Evolutionary conservation across 1,140 invertebrate species (phyloP).

Genomic region (Brachionus rubens): DNA sequence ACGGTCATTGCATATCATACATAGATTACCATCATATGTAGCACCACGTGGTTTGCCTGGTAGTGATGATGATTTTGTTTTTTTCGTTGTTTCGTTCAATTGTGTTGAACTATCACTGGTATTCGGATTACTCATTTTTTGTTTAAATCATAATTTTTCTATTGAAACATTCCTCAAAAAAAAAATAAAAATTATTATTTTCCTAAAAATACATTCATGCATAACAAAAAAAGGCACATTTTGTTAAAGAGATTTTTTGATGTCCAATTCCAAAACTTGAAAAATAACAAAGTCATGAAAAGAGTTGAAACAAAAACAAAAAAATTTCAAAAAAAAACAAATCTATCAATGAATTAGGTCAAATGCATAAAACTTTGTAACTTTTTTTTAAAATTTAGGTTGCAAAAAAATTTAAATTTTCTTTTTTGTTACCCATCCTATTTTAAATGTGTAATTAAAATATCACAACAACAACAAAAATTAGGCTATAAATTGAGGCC

Average conservation of each 20-base stretch:
- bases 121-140: neutral
- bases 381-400: conserved; percentile 30
- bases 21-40: conserved; percentile 49
- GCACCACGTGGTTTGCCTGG: conserved; percentile 20
- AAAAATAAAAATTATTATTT: neutral
- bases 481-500: conserved; percentile 14
- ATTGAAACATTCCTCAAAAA: neutral
- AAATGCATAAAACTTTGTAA: conserved; percentile 41
- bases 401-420: conserved; percentile 22
- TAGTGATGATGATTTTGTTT: neutral
- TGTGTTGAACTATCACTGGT: neutral
- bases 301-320: neutral
- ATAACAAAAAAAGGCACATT: no score
- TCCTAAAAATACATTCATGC: neutral
- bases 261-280: no score
- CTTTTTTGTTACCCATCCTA: conserved; percentile 30
- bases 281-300: no score
- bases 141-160: neutral
- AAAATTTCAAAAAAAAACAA: conserved; percentile 1
- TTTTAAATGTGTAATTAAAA: conserved; percentile 24
- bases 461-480: neutral
- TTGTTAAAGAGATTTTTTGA: no score
- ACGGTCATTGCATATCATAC: conserved; percentile 61
- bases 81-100: neutral
- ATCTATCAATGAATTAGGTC: conserved; percentile 37